Conservation (phyloP, 1,140 invertebrate species). For the Trigoniulus corallinus region DNA sequence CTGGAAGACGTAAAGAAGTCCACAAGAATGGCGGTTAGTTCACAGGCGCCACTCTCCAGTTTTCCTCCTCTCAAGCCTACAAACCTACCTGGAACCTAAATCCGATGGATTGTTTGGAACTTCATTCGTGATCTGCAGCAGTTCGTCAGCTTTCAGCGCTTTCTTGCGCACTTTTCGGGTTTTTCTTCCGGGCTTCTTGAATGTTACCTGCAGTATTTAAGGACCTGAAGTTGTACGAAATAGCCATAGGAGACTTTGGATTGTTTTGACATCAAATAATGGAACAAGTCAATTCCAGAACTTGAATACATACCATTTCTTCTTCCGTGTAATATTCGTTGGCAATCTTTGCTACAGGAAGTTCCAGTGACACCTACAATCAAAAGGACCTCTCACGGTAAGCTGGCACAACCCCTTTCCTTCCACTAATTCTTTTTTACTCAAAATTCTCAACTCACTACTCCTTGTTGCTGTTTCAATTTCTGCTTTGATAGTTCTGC, state of each 20-base stretch:
- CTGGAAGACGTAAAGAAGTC: no score
- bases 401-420: not conserved
- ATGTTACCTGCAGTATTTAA: constrained; percentile 42
- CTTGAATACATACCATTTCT: constrained; percentile 38
- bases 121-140: constrained; percentile 28
- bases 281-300: no score
- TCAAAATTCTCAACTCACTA: no score
- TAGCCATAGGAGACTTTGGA: constrained; percentile 10
- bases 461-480: no score
- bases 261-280: no score
- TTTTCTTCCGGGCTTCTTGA: constrained; percentile 91
- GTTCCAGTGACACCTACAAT: constrained; percentile 41
- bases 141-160: constrained; percentile 36
- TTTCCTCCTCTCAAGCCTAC: not conserved
- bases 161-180: constrained; percentile 35
- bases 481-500: no score
- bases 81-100: not conserved
- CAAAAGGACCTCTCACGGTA: not conserved
- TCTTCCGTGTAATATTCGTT: constrained; percentile 74
- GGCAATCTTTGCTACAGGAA: constrained; percentile 50
- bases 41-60: no score
- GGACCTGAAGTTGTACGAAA: constrained; percentile 11
- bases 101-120: constrained; percentile 1
- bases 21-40: no score
- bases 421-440: no score